phyloP scores from a whole-genome alignment of 1,140 invertebrate genomes.

The Saxidomus purpurata region DNA sequence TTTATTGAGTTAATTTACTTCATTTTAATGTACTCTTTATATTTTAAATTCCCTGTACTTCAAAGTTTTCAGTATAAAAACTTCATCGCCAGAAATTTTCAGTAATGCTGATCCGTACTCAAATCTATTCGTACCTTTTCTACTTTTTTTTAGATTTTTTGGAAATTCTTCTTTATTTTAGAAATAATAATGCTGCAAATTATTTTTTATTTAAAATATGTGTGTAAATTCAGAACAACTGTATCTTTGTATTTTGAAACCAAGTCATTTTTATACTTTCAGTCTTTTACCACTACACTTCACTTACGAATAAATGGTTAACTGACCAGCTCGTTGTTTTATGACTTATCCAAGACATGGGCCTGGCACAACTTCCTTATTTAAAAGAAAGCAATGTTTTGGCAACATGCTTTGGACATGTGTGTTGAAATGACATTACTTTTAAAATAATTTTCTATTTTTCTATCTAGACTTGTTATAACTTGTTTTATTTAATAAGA shows the following conservation, averaged over 20 bases:
- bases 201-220: neutral
- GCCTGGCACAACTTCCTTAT: neutral
- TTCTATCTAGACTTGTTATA: too few species aligned
- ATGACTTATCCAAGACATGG: slow-evolving; percentile 10
- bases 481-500: too few species aligned
- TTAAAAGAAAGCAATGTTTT: too few species aligned
- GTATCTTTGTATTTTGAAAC: slow-evolving; percentile 1
- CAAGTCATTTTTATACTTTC: slow-evolving; percentile 12
- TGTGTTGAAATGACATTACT: too few species aligned
- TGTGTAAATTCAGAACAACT: slow-evolving; percentile 11
- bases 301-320: slow-evolving; percentile 11
- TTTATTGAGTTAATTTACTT: slow-evolving; percentile 14
- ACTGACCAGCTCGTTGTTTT: slow-evolving; percentile 9
- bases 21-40: slow-evolving; percentile 7
- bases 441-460: too few species aligned
- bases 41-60: slow-evolving; percentile 12
- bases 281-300: slow-evolving; percentile 11
- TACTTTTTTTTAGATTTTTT: slow-evolving; percentile 6
- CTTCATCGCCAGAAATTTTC: slow-evolving; percentile 3
- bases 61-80: slow-evolving; percentile 1
- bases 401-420: too few species aligned
- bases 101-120: neutral
- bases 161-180: slow-evolving; percentile 13
- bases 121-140: slow-evolving; percentile 7
- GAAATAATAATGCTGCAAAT: slow-evolving; percentile 5